A percentile compares a stretch with the other conserved stretches of the same genome.
These are phyloP conservation scores for Virgularia gustaviana DNA, from an alignment of 92 coral and sea anemone species.

Conservation along the genomic window DNA sequence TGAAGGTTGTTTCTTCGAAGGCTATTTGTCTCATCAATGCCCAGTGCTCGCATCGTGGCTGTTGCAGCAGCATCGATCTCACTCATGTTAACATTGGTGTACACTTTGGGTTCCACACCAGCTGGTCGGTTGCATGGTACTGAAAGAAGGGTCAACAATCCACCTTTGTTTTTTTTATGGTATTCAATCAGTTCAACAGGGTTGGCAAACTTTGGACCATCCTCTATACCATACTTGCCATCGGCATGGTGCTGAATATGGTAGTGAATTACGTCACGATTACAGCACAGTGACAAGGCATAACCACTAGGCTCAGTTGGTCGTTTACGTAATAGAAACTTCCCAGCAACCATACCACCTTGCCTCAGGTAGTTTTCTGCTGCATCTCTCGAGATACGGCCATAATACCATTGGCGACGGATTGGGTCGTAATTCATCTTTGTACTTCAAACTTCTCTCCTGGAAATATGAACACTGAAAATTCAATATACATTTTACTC, in stretches of 20 bases:
- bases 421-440: constrained; percentile 40
- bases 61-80: constrained; percentile 76
- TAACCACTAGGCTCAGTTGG: constrained; percentile 82
- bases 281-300: constrained; percentile 89
- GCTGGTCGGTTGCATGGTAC: constrained; percentile 73
- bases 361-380: constrained; percentile 74
- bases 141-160: constrained; percentile 63
- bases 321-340: constrained; percentile 80
- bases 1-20: constrained; percentile 59
- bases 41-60: constrained; percentile 75
- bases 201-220: constrained; percentile 78
- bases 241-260: constrained; percentile 88
- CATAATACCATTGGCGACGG: constrained; percentile 76
- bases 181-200: constrained; percentile 86
- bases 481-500: too few species aligned
- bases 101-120: constrained; percentile 67
- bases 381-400: constrained; percentile 81
- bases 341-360: constrained; percentile 68
- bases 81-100: constrained; percentile 71
- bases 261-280: constrained; percentile 76
- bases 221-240: constrained; percentile 86
- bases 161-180: constrained; percentile 70
- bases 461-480: background rate
- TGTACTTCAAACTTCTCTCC: background rate
- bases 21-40: constrained; percentile 60